These are phyloP conservation scores for Pandemis heparana DNA, from an alignment of 2,888 invertebrate genomes.

Conservation along the genomic window DNA sequence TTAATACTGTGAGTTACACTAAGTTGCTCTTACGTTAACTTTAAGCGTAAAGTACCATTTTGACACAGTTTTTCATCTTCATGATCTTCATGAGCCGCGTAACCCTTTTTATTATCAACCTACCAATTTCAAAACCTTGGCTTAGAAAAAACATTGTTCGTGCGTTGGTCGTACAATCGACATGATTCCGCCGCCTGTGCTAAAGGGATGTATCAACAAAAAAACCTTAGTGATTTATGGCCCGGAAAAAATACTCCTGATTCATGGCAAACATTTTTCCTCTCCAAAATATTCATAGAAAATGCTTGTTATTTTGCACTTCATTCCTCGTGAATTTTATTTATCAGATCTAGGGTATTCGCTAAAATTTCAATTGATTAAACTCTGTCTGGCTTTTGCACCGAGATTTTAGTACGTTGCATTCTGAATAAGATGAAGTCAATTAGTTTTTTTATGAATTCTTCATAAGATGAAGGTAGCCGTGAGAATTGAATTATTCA, in stretches of 20 bases:
- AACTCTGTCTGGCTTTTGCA: constrained; percentile 19
- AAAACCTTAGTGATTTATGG: constrained; percentile 60
- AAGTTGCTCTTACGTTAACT: no score
- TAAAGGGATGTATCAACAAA: constrained; percentile 53
- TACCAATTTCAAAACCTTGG: not conserved
- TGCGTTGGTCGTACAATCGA: not conserved
- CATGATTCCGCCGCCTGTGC: constrained; percentile 19
- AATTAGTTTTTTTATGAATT: constrained; percentile 25
- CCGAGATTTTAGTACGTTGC: constrained; percentile 11
- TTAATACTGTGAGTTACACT: no score
- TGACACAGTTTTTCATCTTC: not conserved
- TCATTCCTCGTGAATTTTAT: not conserved
- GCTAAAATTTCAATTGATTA: constrained; percentile 18
- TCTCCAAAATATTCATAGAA: constrained; percentile 37
- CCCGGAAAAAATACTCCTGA: constrained; percentile 60
- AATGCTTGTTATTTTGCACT: constrained; percentile 15
- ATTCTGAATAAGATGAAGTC: constrained; percentile 22
- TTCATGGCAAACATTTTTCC: constrained; percentile 56
- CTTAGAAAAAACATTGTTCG: constrained; percentile 3
- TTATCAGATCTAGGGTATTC: not conserved
- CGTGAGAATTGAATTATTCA: constrained; percentile 22
- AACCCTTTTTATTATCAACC: not conserved
- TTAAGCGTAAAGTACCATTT: no score
- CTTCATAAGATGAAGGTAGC: constrained; percentile 22
- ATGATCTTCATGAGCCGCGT: no score